Evolutionary conservation across 2,888 invertebrate species (phyloP).

Genomic region (Cephus nigrinus): DNA sequence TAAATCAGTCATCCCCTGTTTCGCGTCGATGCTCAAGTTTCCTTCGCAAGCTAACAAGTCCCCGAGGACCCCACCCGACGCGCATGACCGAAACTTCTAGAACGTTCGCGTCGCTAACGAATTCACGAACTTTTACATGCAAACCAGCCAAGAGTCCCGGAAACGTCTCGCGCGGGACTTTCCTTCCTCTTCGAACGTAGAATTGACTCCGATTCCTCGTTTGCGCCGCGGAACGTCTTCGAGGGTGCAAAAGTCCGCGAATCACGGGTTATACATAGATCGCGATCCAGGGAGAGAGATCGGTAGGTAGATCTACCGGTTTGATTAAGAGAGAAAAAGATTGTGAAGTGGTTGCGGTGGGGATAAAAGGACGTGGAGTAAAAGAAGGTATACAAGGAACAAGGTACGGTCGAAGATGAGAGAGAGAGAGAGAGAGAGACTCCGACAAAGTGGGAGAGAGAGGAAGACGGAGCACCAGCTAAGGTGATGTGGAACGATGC

Average conservation of each 20-base stretch:
- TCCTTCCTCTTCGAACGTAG: constrained; percentile 23
- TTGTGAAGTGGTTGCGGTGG: neutral
- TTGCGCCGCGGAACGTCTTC: constrained; percentile 34
- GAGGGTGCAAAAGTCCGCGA: constrained; percentile 36
- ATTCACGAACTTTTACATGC: too few relatives aligned
- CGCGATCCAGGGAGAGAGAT: constrained; percentile 31
- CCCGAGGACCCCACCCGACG: too few relatives aligned
- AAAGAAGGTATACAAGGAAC: too few relatives aligned
- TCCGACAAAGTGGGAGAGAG: constrained; percentile 18
- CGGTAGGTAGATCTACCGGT: constrained; percentile 46
- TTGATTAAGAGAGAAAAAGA: constrained; percentile 39
- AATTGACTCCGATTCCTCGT: constrained; percentile 27
- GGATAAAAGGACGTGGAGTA: too few relatives aligned
- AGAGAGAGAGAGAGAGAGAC: constrained; percentile 13
- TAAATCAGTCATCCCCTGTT: too few relatives aligned
- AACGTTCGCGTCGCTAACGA: too few relatives aligned
- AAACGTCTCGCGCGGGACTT: constrained; percentile 24
- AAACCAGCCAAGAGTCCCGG: constrained; percentile 14
- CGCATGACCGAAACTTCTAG: too few relatives aligned
- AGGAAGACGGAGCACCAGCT: constrained; percentile 18
- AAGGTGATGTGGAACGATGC: constrained; percentile 24
- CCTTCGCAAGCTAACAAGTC: too few relatives aligned
- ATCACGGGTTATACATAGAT: constrained; percentile 36
- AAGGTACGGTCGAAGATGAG: constrained; percentile 2
- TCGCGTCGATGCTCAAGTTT: too few relatives aligned